Evolutionary conservation across 2,888 invertebrate species (phyloP).

Genomic region (Pseudococcus longispinus): DNA sequence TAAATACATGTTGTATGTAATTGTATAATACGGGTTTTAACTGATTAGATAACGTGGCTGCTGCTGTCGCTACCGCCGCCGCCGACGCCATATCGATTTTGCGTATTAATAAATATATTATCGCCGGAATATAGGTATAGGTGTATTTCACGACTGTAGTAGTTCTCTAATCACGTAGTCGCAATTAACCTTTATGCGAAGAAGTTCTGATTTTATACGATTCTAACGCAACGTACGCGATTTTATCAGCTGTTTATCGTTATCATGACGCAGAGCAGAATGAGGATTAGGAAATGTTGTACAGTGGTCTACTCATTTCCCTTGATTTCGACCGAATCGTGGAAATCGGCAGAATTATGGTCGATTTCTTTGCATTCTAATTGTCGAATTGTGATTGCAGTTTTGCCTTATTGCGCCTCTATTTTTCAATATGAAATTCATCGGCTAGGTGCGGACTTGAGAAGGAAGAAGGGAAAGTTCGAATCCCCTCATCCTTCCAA

Average conservation of each 20-base stretch:
- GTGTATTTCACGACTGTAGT: background rate
- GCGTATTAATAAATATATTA: background rate
- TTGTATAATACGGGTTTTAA: background rate
- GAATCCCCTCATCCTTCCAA: too few relatives aligned
- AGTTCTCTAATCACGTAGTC: background rate
- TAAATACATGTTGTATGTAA: background rate
- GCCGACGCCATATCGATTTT: background rate
- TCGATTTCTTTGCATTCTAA: too few relatives aligned
- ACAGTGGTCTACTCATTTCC: too few relatives aligned
- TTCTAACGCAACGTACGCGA: background rate
- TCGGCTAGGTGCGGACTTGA: too few relatives aligned
- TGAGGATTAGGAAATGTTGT: too few relatives aligned
- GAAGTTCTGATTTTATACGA: background rate
- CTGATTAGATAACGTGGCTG: background rate
- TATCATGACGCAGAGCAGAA: background rate
- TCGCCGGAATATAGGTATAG: background rate
- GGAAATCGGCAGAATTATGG: too few relatives aligned
- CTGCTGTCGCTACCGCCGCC: background rate
- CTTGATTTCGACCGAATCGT: too few relatives aligned
- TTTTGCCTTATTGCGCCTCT: too few relatives aligned
- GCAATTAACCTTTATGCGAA: background rate
- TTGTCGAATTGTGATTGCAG: too few relatives aligned
- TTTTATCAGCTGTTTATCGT: background rate
- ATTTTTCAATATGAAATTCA: too few relatives aligned
- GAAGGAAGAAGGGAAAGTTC: too few relatives aligned